Percentiles rank a stretch among this genome's conserved stretches.
Conservation (phyloP, 2,113 vertebrate genomes). For the Hiodon tergisus region DNA sequence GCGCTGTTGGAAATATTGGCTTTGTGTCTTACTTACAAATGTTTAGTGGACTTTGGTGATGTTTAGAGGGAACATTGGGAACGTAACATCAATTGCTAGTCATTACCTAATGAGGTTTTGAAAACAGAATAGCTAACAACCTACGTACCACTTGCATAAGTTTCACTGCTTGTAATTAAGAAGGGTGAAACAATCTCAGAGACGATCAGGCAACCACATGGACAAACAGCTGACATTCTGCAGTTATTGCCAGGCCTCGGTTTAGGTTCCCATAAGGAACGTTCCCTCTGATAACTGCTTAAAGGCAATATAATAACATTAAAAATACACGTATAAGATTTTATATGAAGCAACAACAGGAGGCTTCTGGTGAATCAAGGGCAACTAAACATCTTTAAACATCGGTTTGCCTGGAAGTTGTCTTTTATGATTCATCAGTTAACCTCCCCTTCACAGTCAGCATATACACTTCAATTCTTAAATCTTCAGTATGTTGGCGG, state of each 20-base stretch:
- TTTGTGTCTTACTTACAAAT: too few species aligned
- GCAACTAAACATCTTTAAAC: not conserved
- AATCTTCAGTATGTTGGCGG: too few species aligned
- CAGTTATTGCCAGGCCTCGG: constrained; percentile 3
- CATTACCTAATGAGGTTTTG: too few species aligned
- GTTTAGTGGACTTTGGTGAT: too few species aligned
- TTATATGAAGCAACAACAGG: not conserved
- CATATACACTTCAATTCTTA: not conserved
- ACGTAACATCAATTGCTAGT: too few species aligned
- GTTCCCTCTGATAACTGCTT: not conserved
- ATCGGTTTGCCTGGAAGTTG: not conserved
- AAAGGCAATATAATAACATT: not conserved
- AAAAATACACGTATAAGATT: not conserved
- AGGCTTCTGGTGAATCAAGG: not conserved
- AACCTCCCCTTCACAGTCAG: not conserved
- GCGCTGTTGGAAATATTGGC: too few species aligned
- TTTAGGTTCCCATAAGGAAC: not conserved
- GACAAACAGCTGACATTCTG: not conserved
- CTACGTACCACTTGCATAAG: not conserved
- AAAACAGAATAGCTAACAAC: too few species aligned
- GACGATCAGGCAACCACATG: constrained; percentile 2
- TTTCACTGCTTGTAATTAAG: not conserved
- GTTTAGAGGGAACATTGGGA: too few species aligned
- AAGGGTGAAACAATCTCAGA: not conserved
- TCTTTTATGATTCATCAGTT: not conserved